phyloP scores from a whole-genome alignment of 2,888 invertebrate genomes.

The Leistus spinibarbis region DNA sequence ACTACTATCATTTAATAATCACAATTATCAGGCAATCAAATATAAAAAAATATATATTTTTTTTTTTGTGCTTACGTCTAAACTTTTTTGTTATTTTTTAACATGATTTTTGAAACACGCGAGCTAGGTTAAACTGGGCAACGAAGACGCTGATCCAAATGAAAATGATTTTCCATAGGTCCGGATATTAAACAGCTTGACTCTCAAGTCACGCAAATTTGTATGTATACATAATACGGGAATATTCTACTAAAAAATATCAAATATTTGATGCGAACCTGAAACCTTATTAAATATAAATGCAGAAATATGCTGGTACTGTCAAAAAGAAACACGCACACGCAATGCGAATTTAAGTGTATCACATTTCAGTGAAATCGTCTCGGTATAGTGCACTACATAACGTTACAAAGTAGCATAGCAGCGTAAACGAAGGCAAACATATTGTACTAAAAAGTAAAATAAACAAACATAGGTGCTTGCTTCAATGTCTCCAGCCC shows the following conservation, averaged over 20 bases:
- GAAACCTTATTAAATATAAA: background rate
- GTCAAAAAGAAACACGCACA: background rate
- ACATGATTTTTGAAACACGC: constrained; percentile 31
- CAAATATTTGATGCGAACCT: background rate
- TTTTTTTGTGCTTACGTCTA: constrained; percentile 5
- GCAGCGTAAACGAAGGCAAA: no score
- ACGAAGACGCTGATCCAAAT: constrained; percentile 19
- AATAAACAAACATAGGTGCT: no score
- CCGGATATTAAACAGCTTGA: constrained; percentile 28
- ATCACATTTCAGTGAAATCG: no score
- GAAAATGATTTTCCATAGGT: constrained; percentile 33
- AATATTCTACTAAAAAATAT: background rate
- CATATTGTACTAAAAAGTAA: no score
- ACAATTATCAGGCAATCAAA: constrained; percentile 33
- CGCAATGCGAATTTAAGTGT: no score
- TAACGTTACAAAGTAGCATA: no score
- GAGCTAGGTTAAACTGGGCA: constrained; percentile 8
- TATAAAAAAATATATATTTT: constrained; percentile 34
- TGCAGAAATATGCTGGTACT: background rate
- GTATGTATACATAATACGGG: constrained; percentile 13
- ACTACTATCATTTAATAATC: no score
- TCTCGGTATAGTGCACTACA: no score
- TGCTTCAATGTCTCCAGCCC: no score
- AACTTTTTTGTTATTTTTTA: constrained; percentile 23
- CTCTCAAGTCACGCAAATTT: constrained; percentile 25